Conservation (phyloP, 2,888 invertebrate genomes). For the Drosophila ezoana region DNA sequence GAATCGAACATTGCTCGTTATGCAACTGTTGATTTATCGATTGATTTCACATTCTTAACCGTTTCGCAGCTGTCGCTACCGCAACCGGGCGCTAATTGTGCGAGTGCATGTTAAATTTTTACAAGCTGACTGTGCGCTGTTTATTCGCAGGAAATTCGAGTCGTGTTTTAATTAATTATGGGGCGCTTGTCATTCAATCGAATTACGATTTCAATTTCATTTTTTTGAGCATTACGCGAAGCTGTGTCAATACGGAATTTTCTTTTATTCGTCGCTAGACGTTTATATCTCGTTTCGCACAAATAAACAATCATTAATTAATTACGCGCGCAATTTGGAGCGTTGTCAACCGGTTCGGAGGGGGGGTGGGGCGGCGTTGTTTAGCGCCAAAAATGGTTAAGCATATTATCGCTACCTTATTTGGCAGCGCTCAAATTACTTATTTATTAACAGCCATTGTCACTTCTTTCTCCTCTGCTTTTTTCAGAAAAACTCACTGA, state of each 20-base stretch:
- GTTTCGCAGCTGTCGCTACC: constrained; percentile 17
- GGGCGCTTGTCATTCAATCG: constrained; percentile 38
- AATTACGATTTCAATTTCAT: constrained; percentile 40
- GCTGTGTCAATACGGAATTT: constrained; percentile 72
- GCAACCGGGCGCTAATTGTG: constrained; percentile 3
- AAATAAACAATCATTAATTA: constrained; percentile 69
- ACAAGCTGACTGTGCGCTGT: constrained; percentile 3
- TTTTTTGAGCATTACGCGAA: constrained; percentile 25
- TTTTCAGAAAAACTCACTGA: constrained; percentile 74
- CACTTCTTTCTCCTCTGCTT: neutral
- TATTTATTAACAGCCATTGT: constrained; percentile 68
- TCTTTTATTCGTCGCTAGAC: constrained; percentile 26
- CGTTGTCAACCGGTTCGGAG: constrained; percentile 50
- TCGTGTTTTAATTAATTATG: constrained; percentile 62
- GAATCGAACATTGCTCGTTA: constrained; percentile 5
- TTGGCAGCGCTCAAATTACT: constrained; percentile 70
- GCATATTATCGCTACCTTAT: constrained; percentile 67
- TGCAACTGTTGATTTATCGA: constrained; percentile 24
- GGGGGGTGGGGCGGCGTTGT: constrained; percentile 4
- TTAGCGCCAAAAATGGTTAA: constrained; percentile 62
- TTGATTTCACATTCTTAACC: constrained; percentile 23
- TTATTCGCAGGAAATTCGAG: constrained; percentile 22
- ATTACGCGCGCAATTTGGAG: constrained; percentile 68
- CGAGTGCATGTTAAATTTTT: constrained; percentile 22
- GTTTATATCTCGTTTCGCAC: neutral